Base-by-base conservation (phyloP, 2,888 invertebrate species). In the Serripes groenlandicus region DNA sequence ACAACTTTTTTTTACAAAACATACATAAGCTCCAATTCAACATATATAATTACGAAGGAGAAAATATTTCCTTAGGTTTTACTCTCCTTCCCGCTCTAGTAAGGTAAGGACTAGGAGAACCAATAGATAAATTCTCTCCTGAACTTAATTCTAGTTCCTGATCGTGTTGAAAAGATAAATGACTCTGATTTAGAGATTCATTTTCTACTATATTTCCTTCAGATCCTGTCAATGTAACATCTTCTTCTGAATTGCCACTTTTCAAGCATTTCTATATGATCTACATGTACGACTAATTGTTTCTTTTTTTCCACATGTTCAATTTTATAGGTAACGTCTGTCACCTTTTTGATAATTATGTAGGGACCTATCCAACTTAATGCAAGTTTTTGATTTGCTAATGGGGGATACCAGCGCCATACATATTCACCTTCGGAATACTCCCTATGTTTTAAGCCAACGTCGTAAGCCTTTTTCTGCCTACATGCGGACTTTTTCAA, bases 321-420 rank as follows among this genome's bases (percentile, higher is more conserved):
- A 42, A 80, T 72, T n/a, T 15, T 60, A 28, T 75, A 74, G 2
- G 75, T 66, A 28, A 80, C 58, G 35, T 62, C 34, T 1, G 70
- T 74, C 5, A 75, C 21, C 42, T 77, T 69, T 35, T 54, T 28
- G 23, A 74, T 5, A 18, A 84, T 34, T 11, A 23, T 49, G 54
- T 80, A 84, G n/a, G 83, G 83, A n/a, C 80, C 83, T 23, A 69
- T 70, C 80, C 80, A 84, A 21, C 77, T 80, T 32, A 75, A 66
- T 4, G 58, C 64, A 49, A 84, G 23, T 32, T 84, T 80, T 35
- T 49, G 28, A 30, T 66, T 77, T 35, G 74, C 78, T 4, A 26
- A 3, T 5, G 74, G 83, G 15, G 80, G 83, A 26, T 83, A 80
- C 71, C 74, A 83, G 18, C 80, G 60, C 83, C 83, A 80, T 26